These are phyloP conservation scores for Pelodiscus sinensis DNA, from an alignment of 2,113 vertebrate species.

Conservation along the genomic window DNA sequence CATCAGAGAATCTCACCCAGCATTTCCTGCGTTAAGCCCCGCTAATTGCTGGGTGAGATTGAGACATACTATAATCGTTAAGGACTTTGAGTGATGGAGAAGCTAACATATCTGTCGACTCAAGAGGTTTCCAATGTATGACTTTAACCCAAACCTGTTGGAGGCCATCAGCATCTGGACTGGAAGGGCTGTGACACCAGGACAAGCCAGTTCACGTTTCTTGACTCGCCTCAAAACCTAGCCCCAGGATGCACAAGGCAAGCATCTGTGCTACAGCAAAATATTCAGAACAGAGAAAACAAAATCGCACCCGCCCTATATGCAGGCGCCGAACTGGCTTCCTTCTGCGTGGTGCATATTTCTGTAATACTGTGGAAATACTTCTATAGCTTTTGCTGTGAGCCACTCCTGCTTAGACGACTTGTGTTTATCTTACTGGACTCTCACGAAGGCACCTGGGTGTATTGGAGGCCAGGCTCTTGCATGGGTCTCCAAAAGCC, in stretches of 20 bases:
- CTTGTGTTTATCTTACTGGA: neutral
- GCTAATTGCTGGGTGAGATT: neutral
- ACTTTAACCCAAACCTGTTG: neutral
- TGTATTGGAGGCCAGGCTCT: neutral
- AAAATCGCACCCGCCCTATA: neutral
- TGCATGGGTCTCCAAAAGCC: neutral
- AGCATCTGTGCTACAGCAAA: neutral
- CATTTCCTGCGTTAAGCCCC: neutral
- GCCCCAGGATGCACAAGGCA: neutral
- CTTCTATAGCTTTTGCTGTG: neutral
- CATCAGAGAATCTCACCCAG: neutral
- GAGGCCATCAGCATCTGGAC: neutral
- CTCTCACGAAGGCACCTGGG: neutral
- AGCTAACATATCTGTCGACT: neutral
- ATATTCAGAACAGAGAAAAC: neutral
- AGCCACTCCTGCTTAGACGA: neutral
- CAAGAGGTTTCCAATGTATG: neutral
- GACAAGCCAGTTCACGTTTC: neutral
- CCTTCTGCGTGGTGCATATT: neutral
- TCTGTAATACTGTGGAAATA: neutral
- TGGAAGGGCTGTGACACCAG: neutral
- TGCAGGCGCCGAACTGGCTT: neutral
- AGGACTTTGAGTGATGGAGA: neutral
- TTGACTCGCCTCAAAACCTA: neutral
- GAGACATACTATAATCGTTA: neutral